A percentile compares a stretch with the other conserved stretches of the same genome.
Conservation (phyloP, 2,113 vertebrate species). For the Leiothrix lutea region DNA sequence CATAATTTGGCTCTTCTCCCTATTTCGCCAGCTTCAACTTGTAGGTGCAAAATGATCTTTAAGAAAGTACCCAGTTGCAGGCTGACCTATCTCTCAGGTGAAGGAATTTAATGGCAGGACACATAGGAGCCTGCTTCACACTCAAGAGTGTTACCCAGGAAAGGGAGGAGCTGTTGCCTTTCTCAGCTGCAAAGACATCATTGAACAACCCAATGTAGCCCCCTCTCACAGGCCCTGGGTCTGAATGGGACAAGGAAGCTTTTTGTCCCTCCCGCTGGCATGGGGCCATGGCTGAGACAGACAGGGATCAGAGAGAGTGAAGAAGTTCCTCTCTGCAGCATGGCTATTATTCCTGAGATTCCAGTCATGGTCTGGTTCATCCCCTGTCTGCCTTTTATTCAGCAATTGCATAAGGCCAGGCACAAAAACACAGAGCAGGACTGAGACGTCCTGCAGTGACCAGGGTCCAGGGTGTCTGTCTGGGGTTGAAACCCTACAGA, state of each 20-base stretch:
- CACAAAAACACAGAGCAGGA: neutral
- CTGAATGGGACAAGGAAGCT: neutral
- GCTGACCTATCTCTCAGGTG: neutral
- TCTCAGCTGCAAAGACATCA: neutral
- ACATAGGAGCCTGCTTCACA: neutral
- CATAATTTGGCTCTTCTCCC: neutral
- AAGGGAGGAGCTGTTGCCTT: neutral
- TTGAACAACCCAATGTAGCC: accelerated
- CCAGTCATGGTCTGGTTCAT: neutral
- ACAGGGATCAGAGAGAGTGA: neutral
- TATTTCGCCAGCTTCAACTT: neutral
- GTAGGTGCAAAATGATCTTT: neutral
- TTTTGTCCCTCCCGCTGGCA: neutral
- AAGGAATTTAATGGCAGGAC: neutral
- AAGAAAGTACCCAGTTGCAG: neutral
- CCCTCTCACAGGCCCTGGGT: neutral
- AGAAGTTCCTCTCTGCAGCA: neutral
- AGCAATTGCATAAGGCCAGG: accelerated
- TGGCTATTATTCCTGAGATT: neutral
- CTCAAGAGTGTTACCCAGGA: neutral
- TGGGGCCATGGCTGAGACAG: neutral
- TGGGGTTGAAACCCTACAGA: neutral
- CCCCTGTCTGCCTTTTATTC: neutral
- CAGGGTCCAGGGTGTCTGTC: neutral
- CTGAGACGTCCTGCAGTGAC: neutral